Base-by-base conservation (phyloP, 2,113 vertebrate genomes). In the Mesembrinibis cayennensis region DNA sequence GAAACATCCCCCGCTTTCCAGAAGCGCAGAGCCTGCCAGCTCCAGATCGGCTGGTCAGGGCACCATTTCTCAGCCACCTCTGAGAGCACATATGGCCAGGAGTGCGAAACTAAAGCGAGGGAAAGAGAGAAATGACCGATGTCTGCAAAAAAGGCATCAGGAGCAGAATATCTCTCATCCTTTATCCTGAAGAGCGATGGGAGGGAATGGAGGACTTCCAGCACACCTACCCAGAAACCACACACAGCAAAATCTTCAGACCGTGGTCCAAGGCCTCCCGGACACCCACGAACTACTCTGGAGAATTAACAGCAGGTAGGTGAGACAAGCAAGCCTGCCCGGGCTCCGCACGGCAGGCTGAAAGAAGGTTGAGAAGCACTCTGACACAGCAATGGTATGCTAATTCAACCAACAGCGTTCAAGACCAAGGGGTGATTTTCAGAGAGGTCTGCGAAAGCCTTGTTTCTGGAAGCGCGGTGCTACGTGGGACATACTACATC, bases 21-120 rank as follows among this genome's bases (percentile, higher is more conserved):
- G 42, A 44, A 74, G 82, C 26, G 4, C 74, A 17, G 49, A 83
- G 42, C 26, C 58, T 70, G 74, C 70, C 82, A 91, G 78, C 59
- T 67, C 77, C 45, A 36, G 27, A 26, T 7, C 8, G 1, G 45
- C 84, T 87, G 85, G 2, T 21, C 58, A 56, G 58, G 82, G 69
- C 84, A 85, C 8, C 38, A 12, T 9, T 50, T 34, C 74, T 29
- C 53, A 72, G 69, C 49, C 71, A 69, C 67, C 76, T 55, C 13
- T 4, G 47, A 36, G 79, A 45, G n/a, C 36, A 40, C 30, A 10
- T 2, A 18, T 0, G 6, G 58, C 38, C 58, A 49, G 19, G 52
- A 34, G 15, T 1, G 7, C 0, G 0, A 42, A 70, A 78, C 19
- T 34, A 50, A 66, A 82, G 38, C 0, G 0, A 94, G 6, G 36